Conservation (phyloP, 1,140 invertebrate genomes). For the Lutraria rhynchaena region DNA sequence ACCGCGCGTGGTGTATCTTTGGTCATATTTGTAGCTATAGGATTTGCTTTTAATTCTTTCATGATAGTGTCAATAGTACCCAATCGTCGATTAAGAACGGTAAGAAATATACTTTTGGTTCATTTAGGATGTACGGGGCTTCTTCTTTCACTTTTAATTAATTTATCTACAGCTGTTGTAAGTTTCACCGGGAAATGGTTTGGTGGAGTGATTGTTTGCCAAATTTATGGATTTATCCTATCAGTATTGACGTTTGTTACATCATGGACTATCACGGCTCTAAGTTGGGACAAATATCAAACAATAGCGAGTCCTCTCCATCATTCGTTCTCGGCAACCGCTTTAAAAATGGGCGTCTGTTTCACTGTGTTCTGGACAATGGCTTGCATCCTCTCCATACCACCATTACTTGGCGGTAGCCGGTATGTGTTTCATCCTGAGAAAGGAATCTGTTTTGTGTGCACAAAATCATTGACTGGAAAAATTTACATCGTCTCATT, state of each 20-base stretch:
- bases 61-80: constrained; percentile 77
- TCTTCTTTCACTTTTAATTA: constrained; percentile 65
- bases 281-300: constrained; percentile 79
- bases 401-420: constrained; percentile 39
- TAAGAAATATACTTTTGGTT: constrained; percentile 76
- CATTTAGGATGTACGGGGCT: constrained; percentile 74
- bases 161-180: constrained; percentile 65
- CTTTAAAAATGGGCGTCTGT: constrained; percentile 71
- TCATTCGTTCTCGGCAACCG: constrained; percentile 75
- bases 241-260: constrained; percentile 65
- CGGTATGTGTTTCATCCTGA: constrained; percentile 51
- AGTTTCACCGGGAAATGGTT: constrained; percentile 70
- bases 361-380: constrained; percentile 71
- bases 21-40: constrained; percentile 68
- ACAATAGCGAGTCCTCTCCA: constrained; percentile 77
- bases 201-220: constrained; percentile 65
- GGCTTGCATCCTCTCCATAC: constrained; percentile 51
- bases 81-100: constrained; percentile 73
- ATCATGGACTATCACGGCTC: constrained; percentile 76
- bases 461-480: constrained; percentile 30
- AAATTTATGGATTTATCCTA: constrained; percentile 68
- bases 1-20: constrained; percentile 71
- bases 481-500: constrained; percentile 65
- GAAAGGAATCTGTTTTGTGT: constrained; percentile 54
- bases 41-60: constrained; percentile 72